These are phyloP conservation scores for Ochropleura plecta DNA, from an alignment of 2,888 invertebrate genomes.

Conservation along the genomic window DNA sequence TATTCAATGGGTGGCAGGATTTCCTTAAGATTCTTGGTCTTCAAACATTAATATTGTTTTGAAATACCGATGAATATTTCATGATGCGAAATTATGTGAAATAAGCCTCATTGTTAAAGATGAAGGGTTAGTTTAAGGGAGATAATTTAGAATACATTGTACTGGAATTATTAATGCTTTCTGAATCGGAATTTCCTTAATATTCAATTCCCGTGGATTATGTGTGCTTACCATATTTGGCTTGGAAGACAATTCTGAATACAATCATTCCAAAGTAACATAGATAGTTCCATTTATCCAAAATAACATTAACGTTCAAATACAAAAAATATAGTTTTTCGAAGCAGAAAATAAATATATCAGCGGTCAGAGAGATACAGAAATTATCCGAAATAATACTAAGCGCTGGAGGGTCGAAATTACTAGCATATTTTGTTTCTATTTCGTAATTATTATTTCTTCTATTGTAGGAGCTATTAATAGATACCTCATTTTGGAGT, in stretches of 20 bases:
- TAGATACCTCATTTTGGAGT: slow-evolving; percentile 24
- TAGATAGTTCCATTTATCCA: not conserved
- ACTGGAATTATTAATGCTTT: slow-evolving; percentile 13
- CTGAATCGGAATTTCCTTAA: slow-evolving; percentile 7
- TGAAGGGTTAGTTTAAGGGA: not conserved
- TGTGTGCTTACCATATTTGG: slow-evolving; percentile 3
- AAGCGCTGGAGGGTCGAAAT: slow-evolving; percentile 31
- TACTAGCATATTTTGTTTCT: slow-evolving; percentile 35
- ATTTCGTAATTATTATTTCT: slow-evolving; percentile 36
- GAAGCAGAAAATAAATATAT: slow-evolving; percentile 34
- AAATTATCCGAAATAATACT: slow-evolving; percentile 28
- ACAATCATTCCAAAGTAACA: not conserved
- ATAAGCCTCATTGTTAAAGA: slow-evolving; percentile 31
- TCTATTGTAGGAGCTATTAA: slow-evolving; percentile 19
- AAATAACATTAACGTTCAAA: not conserved
- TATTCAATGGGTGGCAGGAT: slow-evolving; percentile 35
- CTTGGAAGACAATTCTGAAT: not conserved
- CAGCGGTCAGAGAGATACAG: slow-evolving; percentile 21
- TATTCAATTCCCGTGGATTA: not conserved
- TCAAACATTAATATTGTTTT: slow-evolving; percentile 32
- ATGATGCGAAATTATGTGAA: slow-evolving; percentile 32
- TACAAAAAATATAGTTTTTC: slow-evolving; percentile 5
- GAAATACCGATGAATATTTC: slow-evolving; percentile 50
- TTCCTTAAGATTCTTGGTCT: slow-evolving; percentile 21
- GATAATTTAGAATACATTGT: slow-evolving; percentile 23